A percentile compares a stretch with the other conserved stretches of the same genome.
Conservation (phyloP, 2,113 vertebrate genomes). For the Miniopterus natalensis region DNA sequence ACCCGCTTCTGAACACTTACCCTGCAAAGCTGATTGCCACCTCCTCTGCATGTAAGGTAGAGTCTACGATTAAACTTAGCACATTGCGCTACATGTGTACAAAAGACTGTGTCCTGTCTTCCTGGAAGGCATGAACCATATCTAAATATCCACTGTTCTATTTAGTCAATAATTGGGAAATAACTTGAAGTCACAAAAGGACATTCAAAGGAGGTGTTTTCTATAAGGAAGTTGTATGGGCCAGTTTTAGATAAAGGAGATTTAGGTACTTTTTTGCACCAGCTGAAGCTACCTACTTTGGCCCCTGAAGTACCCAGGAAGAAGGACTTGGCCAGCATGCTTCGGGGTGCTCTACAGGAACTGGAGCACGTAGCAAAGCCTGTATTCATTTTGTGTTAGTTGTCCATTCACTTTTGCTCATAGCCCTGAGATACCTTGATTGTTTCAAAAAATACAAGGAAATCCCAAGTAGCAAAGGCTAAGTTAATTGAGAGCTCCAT, state of each 20-base stretch:
- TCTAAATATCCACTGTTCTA: neutral
- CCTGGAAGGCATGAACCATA: neutral
- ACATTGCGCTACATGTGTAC: neutral
- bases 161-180: neutral
- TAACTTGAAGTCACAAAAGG: neutral
- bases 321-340: neutral
- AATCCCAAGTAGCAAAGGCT: neutral
- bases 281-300: neutral
- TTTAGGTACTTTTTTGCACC: neutral
- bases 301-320: neutral
- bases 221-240: slow-evolving; percentile 3
- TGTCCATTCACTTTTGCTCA: neutral
- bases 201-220: neutral
- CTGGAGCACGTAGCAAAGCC: neutral
- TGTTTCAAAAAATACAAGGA: slow-evolving; percentile 23
- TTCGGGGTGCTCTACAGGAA: neutral
- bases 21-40: neutral
- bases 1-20: neutral
- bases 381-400: neutral
- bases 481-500: neutral
- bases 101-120: neutral
- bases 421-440: neutral
- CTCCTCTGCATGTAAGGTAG: neutral
- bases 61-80: neutral
- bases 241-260: neutral